phyloP scores from a whole-genome alignment of 1,140 invertebrate species.

The Eurosta solidaginis region DNA sequence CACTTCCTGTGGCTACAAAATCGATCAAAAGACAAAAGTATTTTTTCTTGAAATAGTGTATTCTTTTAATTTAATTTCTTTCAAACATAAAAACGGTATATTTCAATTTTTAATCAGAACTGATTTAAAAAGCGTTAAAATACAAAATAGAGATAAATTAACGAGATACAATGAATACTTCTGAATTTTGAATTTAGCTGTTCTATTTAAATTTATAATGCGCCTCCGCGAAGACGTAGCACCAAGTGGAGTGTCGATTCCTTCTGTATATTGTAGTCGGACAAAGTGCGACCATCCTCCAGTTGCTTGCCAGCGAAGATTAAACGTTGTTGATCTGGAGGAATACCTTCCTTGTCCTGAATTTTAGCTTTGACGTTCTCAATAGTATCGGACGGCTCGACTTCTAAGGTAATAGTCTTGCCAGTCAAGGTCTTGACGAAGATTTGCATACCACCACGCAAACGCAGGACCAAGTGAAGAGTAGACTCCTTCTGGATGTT shows the following conservation, averaged over 20 bases:
- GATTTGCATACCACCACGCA: conserved; percentile 83
- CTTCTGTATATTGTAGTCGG: conserved; percentile 87
- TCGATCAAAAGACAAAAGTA: background rate
- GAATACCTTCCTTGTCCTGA: conserved; percentile 77
- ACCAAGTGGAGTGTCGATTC: conserved; percentile 93
- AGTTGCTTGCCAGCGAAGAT: conserved; percentile 82
- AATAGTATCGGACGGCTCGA: conserved; percentile 82
- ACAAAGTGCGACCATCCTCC: conserved; percentile 80
- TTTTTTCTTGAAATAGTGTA: background rate
- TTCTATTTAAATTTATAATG: conserved; percentile 21
- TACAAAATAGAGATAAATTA: conserved; percentile 28
- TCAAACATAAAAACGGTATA: conserved; percentile 25
- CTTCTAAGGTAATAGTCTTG: conserved; percentile 85
- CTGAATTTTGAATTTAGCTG: conserved; percentile 45
- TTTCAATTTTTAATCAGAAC: conserved; percentile 26
- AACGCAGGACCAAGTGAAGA: conserved; percentile 80
- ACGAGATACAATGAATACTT: conserved; percentile 7
- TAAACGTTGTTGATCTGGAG: conserved; percentile 78
- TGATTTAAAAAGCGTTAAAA: conserved; percentile 14
- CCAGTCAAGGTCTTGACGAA: conserved; percentile 86
- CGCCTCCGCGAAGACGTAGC: conserved; percentile 78
- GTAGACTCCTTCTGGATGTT: conserved; percentile 90
- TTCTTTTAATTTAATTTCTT: background rate
- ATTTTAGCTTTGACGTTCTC: conserved; percentile 87
- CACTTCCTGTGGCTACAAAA: background rate